Base-by-base conservation (phyloP, 2,888 invertebrate genomes). In the Escarpia spicata region DNA sequence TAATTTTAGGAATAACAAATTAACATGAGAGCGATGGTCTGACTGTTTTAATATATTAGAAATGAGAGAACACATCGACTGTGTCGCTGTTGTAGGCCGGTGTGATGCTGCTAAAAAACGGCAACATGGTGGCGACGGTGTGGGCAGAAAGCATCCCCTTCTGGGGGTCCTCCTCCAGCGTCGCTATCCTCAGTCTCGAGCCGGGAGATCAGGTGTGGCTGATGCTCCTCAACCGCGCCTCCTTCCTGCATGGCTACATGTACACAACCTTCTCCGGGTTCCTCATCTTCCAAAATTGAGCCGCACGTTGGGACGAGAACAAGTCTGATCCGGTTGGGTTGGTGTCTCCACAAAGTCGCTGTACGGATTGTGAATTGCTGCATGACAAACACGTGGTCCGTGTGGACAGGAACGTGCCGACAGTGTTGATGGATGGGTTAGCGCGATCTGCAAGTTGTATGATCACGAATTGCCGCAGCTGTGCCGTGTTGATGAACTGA, bases 161-260 rank as follows among this genome's bases (percentile, higher is more conserved):
- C 94, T 96, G 96, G 96, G 95, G 96, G 44, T 95, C 96, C 43
- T 95, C 96, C 10, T 95, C 96, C 92, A 96, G 95, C 95, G 95
- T 94, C 92, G 96, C 95, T 93, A 95, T 96, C 93, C 93, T 96
- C 94, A 94, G 94, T 91, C 94, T 96, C 93, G 94, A 94, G 91
- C 94, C 94, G 92, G 95, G 95, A 19, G 95, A 96, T 93, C 95
- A 94, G 92, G 94, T 94, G 19, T 94, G 94, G 94, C 93, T 94
- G 15, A 93, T 94, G 92, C 93, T 94, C 43, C 94, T 95, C 43
- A 94, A 95, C 92, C 94, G 95, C 15, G 96, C 96, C 2, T 95
- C 96, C 31, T 95, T 95, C 93, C 94, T 96, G 45, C 96, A 96
- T 94, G 96, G 96, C 90, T 96, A 96, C 95, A 96, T 96, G 96